Percentiles rank a stretch among this genome's conserved stretches.
Evolutionary conservation across 1,140 invertebrate genomes (phyloP).

Genomic region (Drosophila sp.): DNA sequence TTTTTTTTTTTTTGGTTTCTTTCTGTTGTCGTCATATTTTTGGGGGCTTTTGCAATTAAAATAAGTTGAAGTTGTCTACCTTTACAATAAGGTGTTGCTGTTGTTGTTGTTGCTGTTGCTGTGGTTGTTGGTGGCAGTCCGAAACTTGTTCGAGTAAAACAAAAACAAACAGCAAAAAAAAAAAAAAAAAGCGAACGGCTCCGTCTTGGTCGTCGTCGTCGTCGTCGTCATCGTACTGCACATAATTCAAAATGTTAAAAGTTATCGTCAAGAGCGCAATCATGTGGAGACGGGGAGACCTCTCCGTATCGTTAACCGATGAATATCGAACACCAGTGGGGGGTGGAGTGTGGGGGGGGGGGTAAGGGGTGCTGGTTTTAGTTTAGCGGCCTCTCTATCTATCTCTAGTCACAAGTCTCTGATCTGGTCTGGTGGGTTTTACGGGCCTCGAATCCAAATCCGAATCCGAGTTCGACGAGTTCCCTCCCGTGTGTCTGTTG

Average conservation of each 20-base stretch:
- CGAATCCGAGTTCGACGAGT: conserved; percentile 10
- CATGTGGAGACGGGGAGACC: conserved; percentile 21
- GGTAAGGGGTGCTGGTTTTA: background rate
- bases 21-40: conserved; percentile 47
- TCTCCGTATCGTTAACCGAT: background rate
- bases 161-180: conserved; percentile 5
- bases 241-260: conserved; percentile 82
- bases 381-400: background rate
- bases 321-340: conserved; percentile 20
- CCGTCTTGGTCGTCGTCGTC: conserved; percentile 22
- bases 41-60: conserved; percentile 74
- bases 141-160: conserved; percentile 65
- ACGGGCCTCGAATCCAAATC: conserved; percentile 11
- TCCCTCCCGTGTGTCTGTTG: conserved; percentile 27
- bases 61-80: conserved; percentile 80
- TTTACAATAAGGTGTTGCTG: conserved; percentile 67
- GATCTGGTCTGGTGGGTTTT: conserved; percentile 33
- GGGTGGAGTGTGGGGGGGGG: background rate
- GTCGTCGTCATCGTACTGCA: conserved; percentile 50
- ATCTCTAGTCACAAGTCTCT: conserved; percentile 22
- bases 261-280: conserved; percentile 77
- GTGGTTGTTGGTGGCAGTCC: conserved; percentile 19
- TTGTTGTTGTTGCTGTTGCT: no score
- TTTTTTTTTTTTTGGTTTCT: conserved; percentile 12
- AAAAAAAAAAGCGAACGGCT: conserved; percentile 61